Evolutionary conservation across 2,888 invertebrate genomes (phyloP).

Genomic region (Acrobasis consociella): DNA sequence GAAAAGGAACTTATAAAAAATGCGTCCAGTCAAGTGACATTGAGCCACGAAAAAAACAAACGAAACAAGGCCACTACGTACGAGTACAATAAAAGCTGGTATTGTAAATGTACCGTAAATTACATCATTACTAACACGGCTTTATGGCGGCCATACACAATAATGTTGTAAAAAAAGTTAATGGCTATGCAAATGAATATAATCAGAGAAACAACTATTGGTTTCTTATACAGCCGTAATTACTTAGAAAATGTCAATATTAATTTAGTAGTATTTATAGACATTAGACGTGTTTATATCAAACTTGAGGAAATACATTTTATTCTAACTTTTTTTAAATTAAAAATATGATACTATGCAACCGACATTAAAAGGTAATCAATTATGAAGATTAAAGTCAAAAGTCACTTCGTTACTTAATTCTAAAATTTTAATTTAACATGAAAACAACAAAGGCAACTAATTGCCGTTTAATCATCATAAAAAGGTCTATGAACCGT

Average conservation of each 20-base stretch:
- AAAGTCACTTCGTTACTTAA: slow-evolving; percentile 2
- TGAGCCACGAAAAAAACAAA: not conserved
- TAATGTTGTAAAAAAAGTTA: slow-evolving; percentile 8
- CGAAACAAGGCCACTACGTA: not conserved
- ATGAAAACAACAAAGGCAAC: not conserved
- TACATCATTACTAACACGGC: slow-evolving; percentile 7
- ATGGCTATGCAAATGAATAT: slow-evolving; percentile 10
- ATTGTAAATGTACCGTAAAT: slow-evolving; percentile 5
- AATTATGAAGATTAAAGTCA: slow-evolving; percentile 9
- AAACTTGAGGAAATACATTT: too few relatives aligned
- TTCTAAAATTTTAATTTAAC: not conserved
- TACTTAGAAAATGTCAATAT: not conserved
- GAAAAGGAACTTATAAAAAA: not conserved
- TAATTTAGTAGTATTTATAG: not conserved
- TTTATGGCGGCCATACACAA: slow-evolving; percentile 7
- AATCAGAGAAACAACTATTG: slow-evolving; percentile 3
- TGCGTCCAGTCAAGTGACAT: not conserved
- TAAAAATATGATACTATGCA: not conserved
- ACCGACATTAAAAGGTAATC: not conserved
- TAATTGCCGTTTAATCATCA: slow-evolving; percentile 10
- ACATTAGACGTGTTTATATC: too few relatives aligned
- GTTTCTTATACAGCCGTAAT: not conserved
- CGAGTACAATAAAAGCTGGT: slow-evolving; percentile 1
- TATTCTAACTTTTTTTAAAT: too few relatives aligned
- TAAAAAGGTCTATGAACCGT: not conserved